phyloP scores from a whole-genome alignment of 1,140 invertebrate species.

The Aphaenogaster floridana region DNA sequence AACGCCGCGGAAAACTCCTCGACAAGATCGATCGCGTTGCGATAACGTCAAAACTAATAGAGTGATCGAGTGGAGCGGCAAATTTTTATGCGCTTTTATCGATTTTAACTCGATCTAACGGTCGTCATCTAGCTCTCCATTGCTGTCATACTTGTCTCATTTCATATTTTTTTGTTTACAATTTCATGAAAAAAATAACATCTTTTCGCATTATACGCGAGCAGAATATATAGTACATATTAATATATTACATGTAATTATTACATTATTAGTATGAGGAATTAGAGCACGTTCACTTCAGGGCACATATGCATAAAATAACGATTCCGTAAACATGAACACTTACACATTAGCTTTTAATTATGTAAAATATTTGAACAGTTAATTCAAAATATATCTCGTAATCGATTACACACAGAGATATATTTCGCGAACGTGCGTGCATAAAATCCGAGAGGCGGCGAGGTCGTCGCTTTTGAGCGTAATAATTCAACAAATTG shows the following conservation, averaged over 20 bases:
- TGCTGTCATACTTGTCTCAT: neutral
- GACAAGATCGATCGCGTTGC: constrained; percentile 55
- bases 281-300: neutral
- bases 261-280: constrained; percentile 12
- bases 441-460: constrained; percentile 62
- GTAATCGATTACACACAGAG: constrained; percentile 16
- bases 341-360: constrained; percentile 39
- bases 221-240: neutral
- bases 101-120: constrained; percentile 11
- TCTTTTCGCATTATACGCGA: neutral
- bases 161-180: neutral
- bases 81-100: constrained; percentile 39
- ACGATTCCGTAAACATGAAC: constrained; percentile 3
- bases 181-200: neutral
- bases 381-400: constrained; percentile 42
- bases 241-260: constrained; percentile 44
- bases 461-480: constrained; percentile 41
- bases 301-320: constrained; percentile 1
- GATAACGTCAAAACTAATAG: constrained; percentile 57
- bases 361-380: constrained; percentile 45
- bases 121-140: neutral
- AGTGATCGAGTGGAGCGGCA: constrained; percentile 35
- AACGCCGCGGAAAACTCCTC: constrained; percentile 41
- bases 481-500: constrained; percentile 76
- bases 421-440: constrained; percentile 15